These are phyloP conservation scores for Caranx ignobilis DNA, from an alignment of 2,113 vertebrate species.

Conservation along the genomic window DNA sequence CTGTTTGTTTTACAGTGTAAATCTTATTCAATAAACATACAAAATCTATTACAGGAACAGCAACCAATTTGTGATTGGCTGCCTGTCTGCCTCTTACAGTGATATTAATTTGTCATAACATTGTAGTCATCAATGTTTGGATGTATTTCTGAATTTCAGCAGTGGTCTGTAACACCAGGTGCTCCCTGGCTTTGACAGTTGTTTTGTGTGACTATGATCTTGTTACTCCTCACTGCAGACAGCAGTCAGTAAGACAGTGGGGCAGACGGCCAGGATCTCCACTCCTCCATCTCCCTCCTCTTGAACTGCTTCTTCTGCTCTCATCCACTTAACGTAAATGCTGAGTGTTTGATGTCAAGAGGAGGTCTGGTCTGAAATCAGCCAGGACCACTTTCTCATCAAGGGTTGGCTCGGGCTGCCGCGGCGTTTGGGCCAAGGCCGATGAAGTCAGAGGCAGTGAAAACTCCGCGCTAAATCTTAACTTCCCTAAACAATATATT, in stretches of 20 bases:
- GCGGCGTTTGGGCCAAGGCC: background rate
- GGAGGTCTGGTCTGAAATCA: background rate
- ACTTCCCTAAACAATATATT: background rate
- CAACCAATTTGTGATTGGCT: too few species aligned
- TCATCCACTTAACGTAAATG: background rate
- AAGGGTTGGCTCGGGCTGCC: constrained; percentile 4
- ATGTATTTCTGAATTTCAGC: background rate
- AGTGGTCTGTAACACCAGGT: too few species aligned
- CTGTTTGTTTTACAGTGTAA: too few species aligned
- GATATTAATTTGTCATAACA: background rate
- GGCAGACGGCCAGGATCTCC: background rate
- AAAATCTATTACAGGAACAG: too few species aligned
- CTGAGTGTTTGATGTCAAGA: background rate
- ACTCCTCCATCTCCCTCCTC: background rate
- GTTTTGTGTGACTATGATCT: background rate
- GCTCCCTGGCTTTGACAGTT: background rate
- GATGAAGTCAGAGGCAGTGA: constrained; percentile 15
- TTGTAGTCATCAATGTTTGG: background rate
- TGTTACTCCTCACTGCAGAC: too few species aligned
- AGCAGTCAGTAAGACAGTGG: background rate
- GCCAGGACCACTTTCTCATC: background rate
- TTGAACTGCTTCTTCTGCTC: background rate
- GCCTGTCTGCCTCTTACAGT: background rate
- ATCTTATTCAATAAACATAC: too few species aligned
- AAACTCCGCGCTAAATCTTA: background rate